A percentile compares a stretch with the other conserved stretches of the same genome.
Conservation (phyloP, 2,888 invertebrate species). For the Drepana falcataria region DNA sequence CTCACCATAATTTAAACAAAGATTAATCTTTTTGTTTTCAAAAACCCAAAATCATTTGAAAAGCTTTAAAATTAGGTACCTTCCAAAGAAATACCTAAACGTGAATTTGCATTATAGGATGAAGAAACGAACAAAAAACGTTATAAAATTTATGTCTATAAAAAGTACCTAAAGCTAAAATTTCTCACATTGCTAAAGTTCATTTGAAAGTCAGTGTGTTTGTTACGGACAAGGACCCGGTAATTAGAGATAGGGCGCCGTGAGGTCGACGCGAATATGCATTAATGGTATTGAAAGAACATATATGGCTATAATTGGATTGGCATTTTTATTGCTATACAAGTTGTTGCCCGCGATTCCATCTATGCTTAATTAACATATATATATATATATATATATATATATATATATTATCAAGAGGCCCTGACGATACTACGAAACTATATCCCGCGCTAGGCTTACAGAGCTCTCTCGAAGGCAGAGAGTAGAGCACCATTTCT, state of each 20-base stretch:
- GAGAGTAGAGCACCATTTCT: too few relatives aligned
- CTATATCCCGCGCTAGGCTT: too few relatives aligned
- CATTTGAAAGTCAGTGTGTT: conserved; percentile 68
- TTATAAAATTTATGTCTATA: conserved; percentile 27
- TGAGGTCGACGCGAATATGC: conserved; percentile 39
- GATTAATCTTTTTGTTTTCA: too few relatives aligned
- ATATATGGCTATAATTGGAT: background rate
- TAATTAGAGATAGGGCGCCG: conserved; percentile 59
- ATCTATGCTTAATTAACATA: too few relatives aligned
- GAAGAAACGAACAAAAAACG: conserved; percentile 8
- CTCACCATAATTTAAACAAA: too few relatives aligned
- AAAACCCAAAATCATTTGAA: too few relatives aligned
- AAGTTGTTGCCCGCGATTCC: background rate
- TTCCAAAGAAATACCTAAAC: too few relatives aligned
- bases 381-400: too few relatives aligned
- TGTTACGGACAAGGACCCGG: conserved; percentile 55
- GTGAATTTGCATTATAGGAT: background rate
- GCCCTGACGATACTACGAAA: too few relatives aligned
- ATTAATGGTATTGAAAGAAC: conserved; percentile 5
- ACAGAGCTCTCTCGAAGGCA: too few relatives aligned
- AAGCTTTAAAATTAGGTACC: too few relatives aligned
- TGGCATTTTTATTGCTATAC: background rate
- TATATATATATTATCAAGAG: too few relatives aligned
- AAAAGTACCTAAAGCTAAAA: conserved; percentile 62
- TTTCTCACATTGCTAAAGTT: conserved; percentile 53